Conservation (phyloP, 1,140 invertebrate genomes). For the Coenobita brevimanus region DNA sequence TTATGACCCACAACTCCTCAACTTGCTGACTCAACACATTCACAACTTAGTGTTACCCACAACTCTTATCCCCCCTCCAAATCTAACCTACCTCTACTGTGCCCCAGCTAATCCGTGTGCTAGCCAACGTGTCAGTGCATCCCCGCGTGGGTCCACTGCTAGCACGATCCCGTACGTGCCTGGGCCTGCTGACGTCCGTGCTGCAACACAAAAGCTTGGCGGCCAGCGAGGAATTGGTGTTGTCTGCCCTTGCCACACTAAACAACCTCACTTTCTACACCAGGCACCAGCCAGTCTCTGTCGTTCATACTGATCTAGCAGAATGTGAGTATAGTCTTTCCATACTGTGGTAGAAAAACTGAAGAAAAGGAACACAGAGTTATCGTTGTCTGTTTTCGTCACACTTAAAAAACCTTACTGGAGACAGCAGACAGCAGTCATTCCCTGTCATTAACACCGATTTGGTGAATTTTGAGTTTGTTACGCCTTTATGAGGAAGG, state of each 20-base stretch:
- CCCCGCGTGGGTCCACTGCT: constrained; percentile 79
- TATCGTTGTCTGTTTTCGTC: no score
- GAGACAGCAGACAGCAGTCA: no score
- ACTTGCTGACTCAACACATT: neutral
- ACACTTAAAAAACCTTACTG: no score
- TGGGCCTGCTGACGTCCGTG: constrained; percentile 74
- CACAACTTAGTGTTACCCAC: neutral
- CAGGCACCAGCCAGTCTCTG: constrained; percentile 63
- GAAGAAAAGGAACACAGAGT: no score
- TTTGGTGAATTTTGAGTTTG: no score
- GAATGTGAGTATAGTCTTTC: constrained; percentile 72
- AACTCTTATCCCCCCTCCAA: neutral
- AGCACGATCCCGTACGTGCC: constrained; percentile 74
- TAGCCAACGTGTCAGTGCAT: constrained; percentile 84
- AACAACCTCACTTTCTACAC: constrained; percentile 82
- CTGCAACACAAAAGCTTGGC: constrained; percentile 75
- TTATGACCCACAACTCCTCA: neutral
- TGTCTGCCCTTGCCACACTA: constrained; percentile 79
- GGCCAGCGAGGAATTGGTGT: constrained; percentile 79
- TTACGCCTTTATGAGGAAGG: no score
- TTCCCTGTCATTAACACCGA: no score
- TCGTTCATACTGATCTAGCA: constrained; percentile 71
- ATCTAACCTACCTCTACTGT: no score
- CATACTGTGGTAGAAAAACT: no score
- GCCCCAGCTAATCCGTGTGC: constrained; percentile 79